A percentile compares a stretch with the other conserved stretches of the same genome.
These are phyloP conservation scores for Pseudopleuronectes americanus DNA, from an alignment of 2,797 vertebrate genomes.

Conservation along the genomic window DNA sequence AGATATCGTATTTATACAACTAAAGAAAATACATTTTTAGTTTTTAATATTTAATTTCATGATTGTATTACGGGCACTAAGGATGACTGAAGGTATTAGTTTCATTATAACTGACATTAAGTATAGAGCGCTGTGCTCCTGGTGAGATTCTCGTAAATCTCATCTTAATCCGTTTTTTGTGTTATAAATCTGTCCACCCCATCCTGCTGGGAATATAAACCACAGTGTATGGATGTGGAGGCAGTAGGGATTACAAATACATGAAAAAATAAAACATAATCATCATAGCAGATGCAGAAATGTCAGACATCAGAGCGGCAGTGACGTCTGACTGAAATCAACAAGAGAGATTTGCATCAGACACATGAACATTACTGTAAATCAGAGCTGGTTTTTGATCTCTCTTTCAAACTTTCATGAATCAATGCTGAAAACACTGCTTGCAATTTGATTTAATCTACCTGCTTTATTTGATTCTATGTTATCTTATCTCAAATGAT, in stretches of 20 bases:
- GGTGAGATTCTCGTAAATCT: slow-evolving; percentile 22
- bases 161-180: neutral
- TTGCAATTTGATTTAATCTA: too few relatives aligned
- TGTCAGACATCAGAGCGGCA: slow-evolving; percentile 8
- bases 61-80: neutral
- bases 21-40: too few relatives aligned
- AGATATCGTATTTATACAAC: neutral
- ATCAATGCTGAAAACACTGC: neutral
- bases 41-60: neutral
- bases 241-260: neutral
- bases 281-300: slow-evolving; percentile 25
- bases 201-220: slow-evolving; percentile 2
- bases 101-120: neutral
- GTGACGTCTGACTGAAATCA: slow-evolving; percentile 5
- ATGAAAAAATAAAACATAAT: slow-evolving; percentile 21
- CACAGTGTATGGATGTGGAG: neutral
- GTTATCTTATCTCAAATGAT: too few relatives aligned
- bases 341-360: slow-evolving; percentile 10
- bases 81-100: neutral
- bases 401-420: neutral
- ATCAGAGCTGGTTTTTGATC: neutral
- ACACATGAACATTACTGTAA: neutral
- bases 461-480: too few relatives aligned
- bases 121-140: neutral
- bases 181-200: neutral